Conservation (phyloP, 2,888 invertebrate genomes). For the Idaea biselata region DNA sequence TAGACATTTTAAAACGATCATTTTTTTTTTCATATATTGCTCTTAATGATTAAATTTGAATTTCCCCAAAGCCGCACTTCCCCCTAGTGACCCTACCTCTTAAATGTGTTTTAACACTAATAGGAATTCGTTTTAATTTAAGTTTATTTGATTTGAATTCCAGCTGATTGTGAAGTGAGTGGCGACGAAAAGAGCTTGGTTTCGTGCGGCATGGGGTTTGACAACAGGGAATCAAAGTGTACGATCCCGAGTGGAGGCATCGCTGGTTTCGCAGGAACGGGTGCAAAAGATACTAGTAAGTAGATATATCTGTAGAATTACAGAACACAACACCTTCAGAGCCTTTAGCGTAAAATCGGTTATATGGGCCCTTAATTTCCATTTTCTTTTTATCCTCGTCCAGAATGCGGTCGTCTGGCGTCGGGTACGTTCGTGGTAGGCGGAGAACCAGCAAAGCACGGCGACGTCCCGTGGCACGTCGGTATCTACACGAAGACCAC, state of each 20-base stretch:
- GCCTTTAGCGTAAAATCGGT: too few species aligned
- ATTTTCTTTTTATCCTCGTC: neutral
- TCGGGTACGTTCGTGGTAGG: conserved; percentile 24
- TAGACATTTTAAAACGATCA: too few species aligned
- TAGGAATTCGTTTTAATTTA: too few species aligned
- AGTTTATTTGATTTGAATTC: neutral
- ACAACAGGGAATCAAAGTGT: neutral
- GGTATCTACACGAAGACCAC: conserved; percentile 63
- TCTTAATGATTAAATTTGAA: too few species aligned
- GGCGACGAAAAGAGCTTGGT: neutral
- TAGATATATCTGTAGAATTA: neutral
- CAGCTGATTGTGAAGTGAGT: neutral
- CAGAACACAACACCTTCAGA: too few species aligned
- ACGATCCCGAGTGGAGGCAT: neutral
- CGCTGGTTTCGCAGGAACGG: neutral
- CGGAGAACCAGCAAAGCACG: conserved; percentile 40
- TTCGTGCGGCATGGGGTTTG: neutral
- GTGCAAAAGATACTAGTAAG: neutral
- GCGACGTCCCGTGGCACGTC: conserved; percentile 76
- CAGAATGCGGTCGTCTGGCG: neutral
- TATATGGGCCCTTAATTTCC: too few species aligned
- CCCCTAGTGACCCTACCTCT: too few species aligned
- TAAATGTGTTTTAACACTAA: too few species aligned
- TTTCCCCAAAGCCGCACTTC: too few species aligned
- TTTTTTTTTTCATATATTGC: too few species aligned